phyloP scores from a whole-genome alignment of 2,888 invertebrate species.

The Hyppa rectilinea region DNA sequence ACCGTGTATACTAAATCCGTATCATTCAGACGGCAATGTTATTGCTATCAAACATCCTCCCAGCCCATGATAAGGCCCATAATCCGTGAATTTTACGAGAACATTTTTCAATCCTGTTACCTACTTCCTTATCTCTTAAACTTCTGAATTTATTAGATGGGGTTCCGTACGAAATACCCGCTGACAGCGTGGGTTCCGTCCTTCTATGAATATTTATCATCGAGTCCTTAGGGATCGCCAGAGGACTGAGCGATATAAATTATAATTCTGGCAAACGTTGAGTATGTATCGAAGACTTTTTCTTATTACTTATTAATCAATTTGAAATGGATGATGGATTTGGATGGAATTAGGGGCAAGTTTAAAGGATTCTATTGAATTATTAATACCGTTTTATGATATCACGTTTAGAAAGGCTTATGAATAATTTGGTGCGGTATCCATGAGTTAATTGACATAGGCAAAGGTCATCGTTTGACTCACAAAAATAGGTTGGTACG shows the following conservation, averaged over 20 bases:
- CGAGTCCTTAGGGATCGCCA: slow-evolving; percentile 43
- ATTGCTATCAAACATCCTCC: slow-evolving; percentile 40
- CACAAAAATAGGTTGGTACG: not conserved
- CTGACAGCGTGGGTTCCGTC: slow-evolving; percentile 45
- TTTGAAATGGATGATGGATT: slow-evolving; percentile 52
- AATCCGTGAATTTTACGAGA: slow-evolving; percentile 43
- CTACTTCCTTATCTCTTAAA: slow-evolving; percentile 48
- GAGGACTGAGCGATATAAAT: slow-evolving; percentile 52
- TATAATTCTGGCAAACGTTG: slow-evolving; percentile 49
- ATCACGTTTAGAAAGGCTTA: slow-evolving; percentile 2
- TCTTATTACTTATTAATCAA: slow-evolving; percentile 56
- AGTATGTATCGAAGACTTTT: slow-evolving; percentile 39
- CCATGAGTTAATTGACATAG: slow-evolving; percentile 11
- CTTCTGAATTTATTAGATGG: slow-evolving; percentile 58
- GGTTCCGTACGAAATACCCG: slow-evolving; percentile 38
- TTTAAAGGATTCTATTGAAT: slow-evolving; percentile 39
- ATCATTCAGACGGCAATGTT: slow-evolving; percentile 12
- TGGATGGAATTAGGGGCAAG: slow-evolving; percentile 44
- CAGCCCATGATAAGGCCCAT: slow-evolving; percentile 23
- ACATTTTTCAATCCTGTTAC: slow-evolving; percentile 53
- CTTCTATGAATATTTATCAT: slow-evolving; percentile 66
- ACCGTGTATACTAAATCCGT: slow-evolving; percentile 14
- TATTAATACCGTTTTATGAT: slow-evolving; percentile 30
- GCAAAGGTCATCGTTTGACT: slow-evolving; percentile 18
- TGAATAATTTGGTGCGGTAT: not conserved